Conservation (phyloP, 2,113 vertebrate genomes). For the Corvus cornix region DNA sequence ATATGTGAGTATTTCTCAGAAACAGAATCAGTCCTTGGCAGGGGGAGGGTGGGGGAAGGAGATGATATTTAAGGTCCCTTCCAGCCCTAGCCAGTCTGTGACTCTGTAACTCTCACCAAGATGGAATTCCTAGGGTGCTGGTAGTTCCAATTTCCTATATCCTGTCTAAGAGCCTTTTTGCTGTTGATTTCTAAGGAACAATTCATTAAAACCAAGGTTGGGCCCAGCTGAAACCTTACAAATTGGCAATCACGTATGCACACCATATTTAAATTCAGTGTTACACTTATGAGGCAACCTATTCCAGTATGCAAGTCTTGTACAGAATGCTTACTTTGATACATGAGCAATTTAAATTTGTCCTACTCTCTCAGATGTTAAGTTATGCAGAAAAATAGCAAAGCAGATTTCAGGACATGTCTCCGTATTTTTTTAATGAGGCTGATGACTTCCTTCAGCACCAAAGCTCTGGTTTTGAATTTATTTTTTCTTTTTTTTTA, state of each 20-base stretch:
- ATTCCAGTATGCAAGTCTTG: neutral
- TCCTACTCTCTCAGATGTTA: neutral
- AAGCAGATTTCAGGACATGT: neutral
- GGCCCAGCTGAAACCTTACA: neutral
- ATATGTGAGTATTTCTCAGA: neutral
- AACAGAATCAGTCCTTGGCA: neutral
- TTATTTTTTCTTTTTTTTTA: neutral
- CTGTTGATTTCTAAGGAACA: neutral
- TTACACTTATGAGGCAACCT: neutral
- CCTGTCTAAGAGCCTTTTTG: neutral
- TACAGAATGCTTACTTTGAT: neutral
- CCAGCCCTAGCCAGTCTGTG: neutral
- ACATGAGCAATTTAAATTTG: conserved; percentile 7
- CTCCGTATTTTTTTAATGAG: conserved; percentile 2
- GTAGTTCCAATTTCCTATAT: neutral
- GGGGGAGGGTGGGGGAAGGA: neutral
- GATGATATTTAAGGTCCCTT: neutral
- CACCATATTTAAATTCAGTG: neutral
- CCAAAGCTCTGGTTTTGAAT: neutral
- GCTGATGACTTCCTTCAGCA: neutral
- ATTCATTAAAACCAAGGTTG: neutral
- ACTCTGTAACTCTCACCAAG: neutral
- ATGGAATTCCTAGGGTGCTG: neutral
- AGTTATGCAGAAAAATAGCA: conserved; percentile 20
- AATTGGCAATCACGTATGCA: neutral